Evolutionary conservation across 1,140 invertebrate genomes (phyloP), one percentile per base, ranked within the genome.

Genomic region (Ceratoteleas bidentatus): DNA sequence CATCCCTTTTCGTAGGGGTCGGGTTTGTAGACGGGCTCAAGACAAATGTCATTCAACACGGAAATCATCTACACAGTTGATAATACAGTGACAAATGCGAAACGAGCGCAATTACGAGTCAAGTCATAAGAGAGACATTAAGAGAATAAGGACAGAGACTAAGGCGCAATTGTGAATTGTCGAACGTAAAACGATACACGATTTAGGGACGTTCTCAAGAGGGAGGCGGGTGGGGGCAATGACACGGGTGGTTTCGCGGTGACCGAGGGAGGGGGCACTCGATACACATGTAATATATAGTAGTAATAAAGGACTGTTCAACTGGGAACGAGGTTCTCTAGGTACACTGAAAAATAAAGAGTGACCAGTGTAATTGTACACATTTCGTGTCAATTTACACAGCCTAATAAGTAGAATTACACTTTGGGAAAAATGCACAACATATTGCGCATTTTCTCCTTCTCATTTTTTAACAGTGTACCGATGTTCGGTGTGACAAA

Each of bases 1-100:
- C 86, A 87, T 89, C 87, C 86, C 87, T 90, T 90, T 90, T 90
- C 89, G 86, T 90, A 89, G 90, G 90, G 89, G 89, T 90, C 89
- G 89, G 90, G 89, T 90, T 68, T 84, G 69, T 65, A 85, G 85
- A 85, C 53, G 73, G 85, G 82, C 24, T 83, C 57, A 81, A 86
- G 80, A 78, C 81, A 87, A 84, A 81, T 65, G 69, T 90, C 88
- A 90, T 90, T 90, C 89, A 88, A 89, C 87, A 91, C 76, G 88
- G 87, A 87, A 87, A 84, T 89, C 80, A 90, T 87, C 89, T 91
- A 90, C 89, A 90, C 89, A 90, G 72, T 85, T 86, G 80, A 52
- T 72, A 83, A n/a, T 82, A 86, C 81, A 84, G 83, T 79, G 76
- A 83, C 85, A 70, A 66, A 65, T 53, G 70, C 69, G 60, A 69